Evolutionary conservation across 2,888 invertebrate genomes (phyloP).

Genomic region (Taphrorychus bicolor): DNA sequence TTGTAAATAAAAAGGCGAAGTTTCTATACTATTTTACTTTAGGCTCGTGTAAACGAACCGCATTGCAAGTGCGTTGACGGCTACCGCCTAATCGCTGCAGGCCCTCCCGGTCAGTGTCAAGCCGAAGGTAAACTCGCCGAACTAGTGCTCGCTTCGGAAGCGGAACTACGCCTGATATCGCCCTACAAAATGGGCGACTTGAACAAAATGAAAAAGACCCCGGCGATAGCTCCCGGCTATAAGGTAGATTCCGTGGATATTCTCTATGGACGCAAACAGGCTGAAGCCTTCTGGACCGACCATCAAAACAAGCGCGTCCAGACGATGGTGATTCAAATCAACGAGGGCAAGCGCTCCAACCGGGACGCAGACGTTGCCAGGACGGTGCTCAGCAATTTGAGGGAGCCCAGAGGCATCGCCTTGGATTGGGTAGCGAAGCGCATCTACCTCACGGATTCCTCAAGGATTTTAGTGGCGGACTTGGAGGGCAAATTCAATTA

Average conservation of each 20-base stretch:
- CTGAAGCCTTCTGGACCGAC: conserved; percentile 60
- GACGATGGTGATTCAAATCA: conserved; percentile 53
- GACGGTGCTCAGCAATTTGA: conserved; percentile 61
- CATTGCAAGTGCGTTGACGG: conserved; percentile 72
- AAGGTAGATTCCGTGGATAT: conserved; percentile 65
- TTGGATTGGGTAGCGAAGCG: conserved; percentile 74
- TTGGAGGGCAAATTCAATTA: conserved; percentile 66
- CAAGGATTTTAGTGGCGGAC: conserved; percentile 61
- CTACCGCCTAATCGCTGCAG: conserved; percentile 56
- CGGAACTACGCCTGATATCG: conserved; percentile 67
- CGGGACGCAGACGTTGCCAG: conserved; percentile 49
- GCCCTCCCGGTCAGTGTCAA: conserved; percentile 63
- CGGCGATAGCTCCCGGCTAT: conserved; percentile 57
- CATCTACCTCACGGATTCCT: conserved; percentile 73
- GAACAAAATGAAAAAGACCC: conserved; percentile 55
- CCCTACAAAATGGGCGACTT: conserved; percentile 66
- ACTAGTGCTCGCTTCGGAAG: conserved; percentile 71
- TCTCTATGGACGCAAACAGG: conserved; percentile 54
- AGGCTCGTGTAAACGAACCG: conserved; percentile 59
- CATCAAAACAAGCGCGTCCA: conserved; percentile 60
- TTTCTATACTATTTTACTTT: no score
- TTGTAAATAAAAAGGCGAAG: no score
- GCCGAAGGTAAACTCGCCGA: conserved; percentile 66
- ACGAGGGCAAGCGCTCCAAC: conserved; percentile 46
- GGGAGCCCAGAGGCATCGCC: conserved; percentile 71